phyloP scores from a whole-genome alignment of 2,888 invertebrate species.

The Euzophera pinguis region DNA sequence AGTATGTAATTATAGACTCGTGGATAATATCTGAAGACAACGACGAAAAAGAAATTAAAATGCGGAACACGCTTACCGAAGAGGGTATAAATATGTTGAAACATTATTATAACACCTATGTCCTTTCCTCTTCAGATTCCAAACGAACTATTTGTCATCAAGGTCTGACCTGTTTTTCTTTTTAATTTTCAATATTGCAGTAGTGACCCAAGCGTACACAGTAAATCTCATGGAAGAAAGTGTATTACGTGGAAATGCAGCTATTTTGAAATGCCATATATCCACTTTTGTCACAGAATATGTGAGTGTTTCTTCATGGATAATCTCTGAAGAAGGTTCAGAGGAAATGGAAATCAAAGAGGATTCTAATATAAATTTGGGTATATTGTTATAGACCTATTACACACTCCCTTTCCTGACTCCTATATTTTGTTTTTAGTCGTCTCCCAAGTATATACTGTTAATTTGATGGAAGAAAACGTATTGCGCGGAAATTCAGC shows the following conservation, averaged over 20 bases:
- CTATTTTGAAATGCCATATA: conserved; percentile 94
- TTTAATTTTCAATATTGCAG: conserved; percentile 72
- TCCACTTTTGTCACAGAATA: conserved; percentile 96
- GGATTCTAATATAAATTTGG: conserved; percentile 55
- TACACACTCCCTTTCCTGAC: conserved; percentile 19
- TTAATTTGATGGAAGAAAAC: conserved; percentile 96
- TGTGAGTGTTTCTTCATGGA: conserved; percentile 92
- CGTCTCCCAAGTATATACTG: conserved; percentile 92
- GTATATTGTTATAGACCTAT: conserved; percentile 37
- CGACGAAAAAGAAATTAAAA: conserved; percentile 54
- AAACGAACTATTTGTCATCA: not conserved
- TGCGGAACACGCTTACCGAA: conserved; percentile 43
- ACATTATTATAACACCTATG: not conserved
- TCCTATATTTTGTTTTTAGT: conserved; percentile 80
- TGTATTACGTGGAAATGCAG: conserved; percentile 93
- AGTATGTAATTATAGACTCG: conserved; percentile 88
- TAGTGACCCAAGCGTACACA: conserved; percentile 92
- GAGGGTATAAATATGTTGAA: conserved; percentile 44
- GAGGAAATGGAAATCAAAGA: conserved; percentile 71
- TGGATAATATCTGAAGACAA: conserved; percentile 86
- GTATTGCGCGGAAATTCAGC: conserved; percentile 94
- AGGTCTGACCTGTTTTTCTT: not conserved
- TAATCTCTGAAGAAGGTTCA: conserved; percentile 84
- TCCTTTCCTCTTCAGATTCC: conserved; percentile 30
- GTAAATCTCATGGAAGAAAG: conserved; percentile 96